Evolutionary conservation across 2,113 vertebrate species (phyloP), one percentile per base, ranked within the genome.

Genomic region (Cyprinus carpio): DNA sequence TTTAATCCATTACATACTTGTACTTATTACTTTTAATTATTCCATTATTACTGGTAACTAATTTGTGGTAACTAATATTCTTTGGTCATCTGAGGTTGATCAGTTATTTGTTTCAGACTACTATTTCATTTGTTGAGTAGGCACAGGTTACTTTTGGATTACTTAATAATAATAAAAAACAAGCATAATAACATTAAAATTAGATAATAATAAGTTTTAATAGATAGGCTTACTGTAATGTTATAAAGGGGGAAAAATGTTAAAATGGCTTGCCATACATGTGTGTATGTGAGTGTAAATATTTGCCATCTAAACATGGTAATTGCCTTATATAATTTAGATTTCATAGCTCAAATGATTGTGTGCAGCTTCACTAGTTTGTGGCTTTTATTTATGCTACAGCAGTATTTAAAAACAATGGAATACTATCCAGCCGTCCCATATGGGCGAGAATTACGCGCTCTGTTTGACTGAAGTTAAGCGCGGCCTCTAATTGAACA

Each of bases 401-500:
- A 9, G 16, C 58, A 29, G 16, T 81, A 29, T 69, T 82, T 69
- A 49, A 51, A 81, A 82, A 67, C 64, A 23, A 51, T 82, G 64
- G 10, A 82, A 54, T 31, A 18, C 40, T 65, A 67, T 69, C 40
- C 64, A 20, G 64, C 80, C 37, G 31, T 25, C 75, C 84, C 43
- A 56, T 43, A 23, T 37, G 40, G 65, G 79, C 9, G 16, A 54
- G 62, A 65, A 58, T 78, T 37, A 54, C 7, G 25, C 54, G 67
- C 65, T 16, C 31, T 18, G 69, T 25, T 62, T 75, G 84, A 43
- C 69, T 75, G 34, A 6, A 62, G 76, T 74, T 43, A n/a, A 71
- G 62, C 31, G 0, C 18, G 6, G n/a, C 46, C 43, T 77, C 77
- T 76, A 46, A 78, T 82, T 65, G 31, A 37, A 71, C 87, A 89